Evolutionary conservation across 2,888 invertebrate species (phyloP).

Genomic region (Acronicta alni): DNA sequence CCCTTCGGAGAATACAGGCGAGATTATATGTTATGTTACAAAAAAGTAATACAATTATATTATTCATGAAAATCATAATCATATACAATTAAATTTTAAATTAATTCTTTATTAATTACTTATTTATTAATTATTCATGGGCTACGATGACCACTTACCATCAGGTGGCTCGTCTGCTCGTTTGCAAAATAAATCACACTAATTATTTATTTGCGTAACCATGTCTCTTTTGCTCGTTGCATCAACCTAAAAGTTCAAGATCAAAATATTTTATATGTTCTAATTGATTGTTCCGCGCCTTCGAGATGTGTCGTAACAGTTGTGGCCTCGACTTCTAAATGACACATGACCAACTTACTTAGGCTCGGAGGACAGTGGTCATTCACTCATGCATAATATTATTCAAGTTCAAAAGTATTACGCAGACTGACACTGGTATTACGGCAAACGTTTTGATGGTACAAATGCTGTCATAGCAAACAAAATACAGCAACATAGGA

Average conservation of each 20-base stretch:
- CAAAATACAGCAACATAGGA: slow-evolving; percentile 5
- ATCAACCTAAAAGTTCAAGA: slow-evolving; percentile 52
- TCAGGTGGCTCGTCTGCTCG: too few relatives aligned
- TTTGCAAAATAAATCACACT: too few relatives aligned
- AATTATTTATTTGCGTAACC: slow-evolving; percentile 20
- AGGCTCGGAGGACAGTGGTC: slow-evolving; percentile 41
- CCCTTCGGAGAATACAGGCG: too few relatives aligned
- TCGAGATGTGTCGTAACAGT: slow-evolving; percentile 42
- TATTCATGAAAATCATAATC: too few relatives aligned
- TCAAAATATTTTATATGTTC: slow-evolving; percentile 33
- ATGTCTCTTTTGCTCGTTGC: slow-evolving; percentile 20
- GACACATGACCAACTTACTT: slow-evolving; percentile 20
- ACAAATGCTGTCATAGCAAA: not conserved
- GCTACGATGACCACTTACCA: too few relatives aligned
- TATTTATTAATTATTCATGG: too few relatives aligned
- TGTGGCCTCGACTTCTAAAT: slow-evolving; percentile 23
- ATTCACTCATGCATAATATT: slow-evolving; percentile 19
- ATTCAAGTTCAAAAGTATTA: slow-evolving; percentile 38
- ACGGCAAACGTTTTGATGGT: slow-evolving; percentile 1
- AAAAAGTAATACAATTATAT: too few relatives aligned
- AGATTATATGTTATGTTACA: too few relatives aligned
- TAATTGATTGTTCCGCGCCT: slow-evolving; percentile 46
- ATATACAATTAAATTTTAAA: too few relatives aligned
- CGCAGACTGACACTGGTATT: slow-evolving; percentile 18
- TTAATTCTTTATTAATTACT: too few relatives aligned